Base-by-base conservation (phyloP, 2,888 invertebrate species). In the Dicranocentrus wangi region DNA sequence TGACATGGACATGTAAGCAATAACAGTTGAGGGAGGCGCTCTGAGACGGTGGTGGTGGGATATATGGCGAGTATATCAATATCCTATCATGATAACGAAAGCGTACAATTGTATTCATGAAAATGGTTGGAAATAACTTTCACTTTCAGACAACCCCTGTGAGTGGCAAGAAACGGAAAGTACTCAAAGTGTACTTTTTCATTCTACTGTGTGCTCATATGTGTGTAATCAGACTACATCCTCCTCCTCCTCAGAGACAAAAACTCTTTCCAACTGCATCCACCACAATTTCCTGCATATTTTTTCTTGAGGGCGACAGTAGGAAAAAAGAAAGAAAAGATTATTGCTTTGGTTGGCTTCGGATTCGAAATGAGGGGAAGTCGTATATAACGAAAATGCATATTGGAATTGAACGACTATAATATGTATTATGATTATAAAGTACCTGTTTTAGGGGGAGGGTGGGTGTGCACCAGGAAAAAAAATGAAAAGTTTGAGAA, bases 1-100 rank as follows among this genome's bases (percentile, higher is more conserved):
- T 80, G 80, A 80, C 80, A 80, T 73, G 80, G 61, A 73, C 80
- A 73, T 80, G 71, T 65, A 70, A 65, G 71, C 70, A 71, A 65
- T 28, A 71, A 47, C 47, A 10, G 47, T 47, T 10, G 17, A 47
- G 47, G 5, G 47, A 47, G n/a, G 15, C 8, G 39, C 7, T 39
- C 7, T 13, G 47, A 47, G 17, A 3, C 8, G 17, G 17, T 17
- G 47, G 47, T n/a, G 47, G 32, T 15, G 32, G 47, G 47, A 47
- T 47, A 47, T 47, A 15, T 10, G 10, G 32, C 32, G n/a, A 32
- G 32, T 32, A 47, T 17, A 17, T 47, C 15, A 47, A 3, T 5
- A 10, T 32, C 10, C 47, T 47, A 47, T 10, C 5, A 47, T n/a
- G 47, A 13, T 47, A 47, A 32, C 10, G 42, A 2, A 51, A 75